Evolutionary conservation across 2,797 vertebrate species (phyloP).

Genomic region (Sebastes reedi): DNA sequence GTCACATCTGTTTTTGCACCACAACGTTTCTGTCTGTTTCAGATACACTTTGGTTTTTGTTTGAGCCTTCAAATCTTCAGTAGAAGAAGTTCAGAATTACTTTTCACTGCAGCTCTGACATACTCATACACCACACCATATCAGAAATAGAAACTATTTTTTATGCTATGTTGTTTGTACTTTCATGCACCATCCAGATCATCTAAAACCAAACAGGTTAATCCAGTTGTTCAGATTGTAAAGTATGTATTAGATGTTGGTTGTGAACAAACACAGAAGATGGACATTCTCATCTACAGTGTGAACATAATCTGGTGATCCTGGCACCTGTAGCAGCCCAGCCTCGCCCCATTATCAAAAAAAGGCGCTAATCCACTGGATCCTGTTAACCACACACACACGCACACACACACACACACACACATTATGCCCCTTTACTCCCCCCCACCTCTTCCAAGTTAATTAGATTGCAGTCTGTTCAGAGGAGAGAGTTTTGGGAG

Average conservation of each 20-base stretch:
- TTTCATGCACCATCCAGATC: no score
- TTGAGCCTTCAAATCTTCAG: no score
- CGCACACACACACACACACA: neutral
- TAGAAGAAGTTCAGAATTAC: neutral
- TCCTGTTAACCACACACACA: slow-evolving; percentile 52
- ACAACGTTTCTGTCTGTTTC: no score
- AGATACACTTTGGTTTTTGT: no score
- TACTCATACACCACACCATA: neutral
- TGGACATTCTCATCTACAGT: neutral
- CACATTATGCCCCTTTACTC: neutral
- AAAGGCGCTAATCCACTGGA: slow-evolving; percentile 62
- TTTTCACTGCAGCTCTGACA: neutral
- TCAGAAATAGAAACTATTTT: neutral
- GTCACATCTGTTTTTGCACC: no score
- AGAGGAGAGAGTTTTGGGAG: slow-evolving; percentile 57
- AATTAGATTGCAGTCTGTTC: slow-evolving; percentile 67
- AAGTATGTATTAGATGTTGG: neutral
- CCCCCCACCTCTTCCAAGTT: slow-evolving; percentile 14
- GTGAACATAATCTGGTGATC: neutral
- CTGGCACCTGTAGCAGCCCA: slow-evolving; percentile 37
- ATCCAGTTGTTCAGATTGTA: neutral
- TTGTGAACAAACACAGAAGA: neutral
- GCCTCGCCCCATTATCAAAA: slow-evolving; percentile 19
- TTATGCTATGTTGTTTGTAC: neutral
- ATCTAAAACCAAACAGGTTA: neutral